Percentiles rank a stretch among this genome's conserved stretches.
phyloP scores from a whole-genome alignment of 2,113 vertebrate species.

The Stegastes partitus region DNA sequence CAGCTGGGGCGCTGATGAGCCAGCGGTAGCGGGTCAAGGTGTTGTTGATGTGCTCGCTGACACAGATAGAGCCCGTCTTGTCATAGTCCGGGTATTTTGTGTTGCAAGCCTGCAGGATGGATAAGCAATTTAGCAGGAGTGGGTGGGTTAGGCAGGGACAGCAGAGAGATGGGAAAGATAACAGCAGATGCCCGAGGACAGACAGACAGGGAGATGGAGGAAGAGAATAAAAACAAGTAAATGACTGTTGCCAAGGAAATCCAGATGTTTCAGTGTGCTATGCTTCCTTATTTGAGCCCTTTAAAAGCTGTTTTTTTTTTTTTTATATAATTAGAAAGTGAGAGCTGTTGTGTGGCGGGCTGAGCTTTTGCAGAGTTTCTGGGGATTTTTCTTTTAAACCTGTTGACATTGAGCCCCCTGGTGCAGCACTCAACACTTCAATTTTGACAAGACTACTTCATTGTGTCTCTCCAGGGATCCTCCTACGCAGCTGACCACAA shows the following conservation, averaged over 20 bases:
- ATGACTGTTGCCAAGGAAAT: slow-evolving; percentile 39
- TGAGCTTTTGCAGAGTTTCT: slow-evolving; percentile 22
- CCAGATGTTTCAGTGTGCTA: slow-evolving; percentile 47
- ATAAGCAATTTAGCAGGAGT: slow-evolving; percentile 44
- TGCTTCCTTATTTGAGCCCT: slow-evolving; percentile 9
- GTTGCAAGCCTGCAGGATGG: slow-evolving; percentile 90
- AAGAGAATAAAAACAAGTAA: slow-evolving; percentile 20
- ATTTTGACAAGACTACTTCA: slow-evolving; percentile 60
- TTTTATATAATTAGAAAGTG: slow-evolving; percentile 10
- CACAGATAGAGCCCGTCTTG: slow-evolving; percentile 93
- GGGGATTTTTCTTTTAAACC: slow-evolving; percentile 35
- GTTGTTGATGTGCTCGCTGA: slow-evolving; percentile 93
- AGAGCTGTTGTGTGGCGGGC: background rate
- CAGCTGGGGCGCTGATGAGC: slow-evolving; percentile 91
- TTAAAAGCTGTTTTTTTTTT: background rate
- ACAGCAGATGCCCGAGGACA: slow-evolving; percentile 58
- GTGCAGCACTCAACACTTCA: slow-evolving; percentile 46
- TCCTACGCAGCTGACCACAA: slow-evolving; percentile 49
- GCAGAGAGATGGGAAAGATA: slow-evolving; percentile 48
- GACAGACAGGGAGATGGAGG: slow-evolving; percentile 23
- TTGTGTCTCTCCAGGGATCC: slow-evolving; percentile 45
- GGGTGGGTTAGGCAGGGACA: slow-evolving; percentile 30
- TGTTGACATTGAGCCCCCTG: slow-evolving; percentile 42
- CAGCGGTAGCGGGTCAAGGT: slow-evolving; percentile 93
- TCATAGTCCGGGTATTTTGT: slow-evolving; percentile 92